Conservation (phyloP, 2,888 invertebrate species). For the Sminthurides aquaticus region DNA sequence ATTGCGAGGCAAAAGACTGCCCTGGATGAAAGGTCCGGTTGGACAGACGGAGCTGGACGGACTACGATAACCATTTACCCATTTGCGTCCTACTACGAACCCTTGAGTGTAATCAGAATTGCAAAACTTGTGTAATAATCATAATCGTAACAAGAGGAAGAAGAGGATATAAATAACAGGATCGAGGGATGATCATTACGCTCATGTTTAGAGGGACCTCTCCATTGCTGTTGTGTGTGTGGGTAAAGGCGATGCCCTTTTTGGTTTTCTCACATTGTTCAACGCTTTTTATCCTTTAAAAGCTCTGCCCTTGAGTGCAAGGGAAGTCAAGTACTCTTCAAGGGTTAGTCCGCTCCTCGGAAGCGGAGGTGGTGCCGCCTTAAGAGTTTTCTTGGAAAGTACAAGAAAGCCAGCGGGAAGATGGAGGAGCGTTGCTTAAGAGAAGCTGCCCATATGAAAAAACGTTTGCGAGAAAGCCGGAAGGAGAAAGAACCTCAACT, state of each 20-base stretch:
- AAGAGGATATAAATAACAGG: not conserved
- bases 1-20: no score
- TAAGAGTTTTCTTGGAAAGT: not conserved
- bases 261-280: not conserved
- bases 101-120: not conserved
- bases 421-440: no score
- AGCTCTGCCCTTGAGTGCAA: not conserved
- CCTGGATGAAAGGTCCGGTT: no score
- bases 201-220: not conserved
- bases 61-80: not conserved
- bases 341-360: not conserved
- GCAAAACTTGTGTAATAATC: not conserved
- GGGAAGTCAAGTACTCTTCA: not conserved
- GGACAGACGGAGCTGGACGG: no score
- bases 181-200: not conserved
- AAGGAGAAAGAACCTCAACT: no score
- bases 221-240: no score
- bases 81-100: not conserved
- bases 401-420: not conserved
- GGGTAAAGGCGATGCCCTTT: not conserved
- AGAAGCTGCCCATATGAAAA: no score
- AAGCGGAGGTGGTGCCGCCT: not conserved
- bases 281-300: not conserved
- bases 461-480: no score
- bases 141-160: not conserved